phyloP scores from a whole-genome alignment of 2,113 vertebrate genomes.

The Porphyrio hochstetteri region DNA sequence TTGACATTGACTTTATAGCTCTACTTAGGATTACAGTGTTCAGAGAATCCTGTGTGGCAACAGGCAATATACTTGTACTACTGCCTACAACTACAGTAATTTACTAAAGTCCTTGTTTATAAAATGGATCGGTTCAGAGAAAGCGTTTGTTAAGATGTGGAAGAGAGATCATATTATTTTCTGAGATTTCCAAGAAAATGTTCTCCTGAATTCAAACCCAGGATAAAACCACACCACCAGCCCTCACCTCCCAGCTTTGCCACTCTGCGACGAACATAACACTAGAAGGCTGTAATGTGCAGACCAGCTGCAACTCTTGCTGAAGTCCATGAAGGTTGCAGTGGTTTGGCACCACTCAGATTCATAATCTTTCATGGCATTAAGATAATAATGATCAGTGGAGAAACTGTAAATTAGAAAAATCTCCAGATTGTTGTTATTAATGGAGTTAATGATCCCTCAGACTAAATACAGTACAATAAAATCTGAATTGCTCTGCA shows the following conservation, averaged over 20 bases:
- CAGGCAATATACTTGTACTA: neutral
- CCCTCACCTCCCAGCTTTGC: neutral
- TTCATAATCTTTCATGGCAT: neutral
- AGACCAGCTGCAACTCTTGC: neutral
- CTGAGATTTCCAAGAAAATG: neutral
- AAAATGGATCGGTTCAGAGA: neutral
- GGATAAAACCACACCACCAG: rapidly evolving
- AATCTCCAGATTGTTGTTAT: neutral
- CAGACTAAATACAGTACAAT: neutral
- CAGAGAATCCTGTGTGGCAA: neutral
- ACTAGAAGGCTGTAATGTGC: neutral
- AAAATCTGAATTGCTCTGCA: neutral
- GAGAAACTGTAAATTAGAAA: neutral
- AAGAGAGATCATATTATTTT: neutral
- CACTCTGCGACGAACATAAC: neutral
- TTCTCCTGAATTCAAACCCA: neutral
- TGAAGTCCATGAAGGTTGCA: neutral
- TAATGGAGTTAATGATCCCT: neutral
- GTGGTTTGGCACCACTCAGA: neutral
- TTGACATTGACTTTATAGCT: neutral
- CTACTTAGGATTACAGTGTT: neutral
- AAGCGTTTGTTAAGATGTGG: neutral
- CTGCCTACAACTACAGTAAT: neutral
- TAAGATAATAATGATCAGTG: neutral
- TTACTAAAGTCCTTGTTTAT: neutral